These are phyloP conservation scores for Thalpophila matura DNA, from an alignment of 2,888 invertebrate species.

Conservation along the genomic window DNA sequence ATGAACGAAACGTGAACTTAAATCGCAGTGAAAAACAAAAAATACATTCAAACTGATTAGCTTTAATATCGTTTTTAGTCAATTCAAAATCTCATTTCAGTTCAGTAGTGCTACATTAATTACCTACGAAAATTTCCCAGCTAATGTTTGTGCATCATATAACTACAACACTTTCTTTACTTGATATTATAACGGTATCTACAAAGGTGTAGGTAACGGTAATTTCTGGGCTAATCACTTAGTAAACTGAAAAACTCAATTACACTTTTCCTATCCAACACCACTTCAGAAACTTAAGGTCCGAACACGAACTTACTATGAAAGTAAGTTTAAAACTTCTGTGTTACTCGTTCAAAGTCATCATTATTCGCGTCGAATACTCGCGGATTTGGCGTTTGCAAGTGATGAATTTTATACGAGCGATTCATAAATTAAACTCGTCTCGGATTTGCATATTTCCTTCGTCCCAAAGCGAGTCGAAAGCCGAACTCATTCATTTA, in stretches of 20 bases:
- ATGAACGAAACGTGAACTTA: no score
- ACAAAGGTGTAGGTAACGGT: no score
- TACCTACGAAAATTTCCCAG: no score
- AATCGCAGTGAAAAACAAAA: no score
- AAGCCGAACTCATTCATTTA: conserved; percentile 42
- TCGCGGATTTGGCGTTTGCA: conserved; percentile 48
- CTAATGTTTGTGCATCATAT: no score
- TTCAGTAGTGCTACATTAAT: no score
- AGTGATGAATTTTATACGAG: conserved; percentile 58
- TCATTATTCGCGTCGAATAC: conserved; percentile 46
- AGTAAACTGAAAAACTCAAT: conserved; percentile 29
- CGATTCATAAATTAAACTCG: conserved; percentile 55
- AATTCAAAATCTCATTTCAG: no score
- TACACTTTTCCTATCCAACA: conserved; percentile 8
- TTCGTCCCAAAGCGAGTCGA: conserved; percentile 41
- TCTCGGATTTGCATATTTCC: conserved; percentile 58
- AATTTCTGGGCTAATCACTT: conserved; percentile 11
- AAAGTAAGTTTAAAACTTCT: conserved; percentile 41
- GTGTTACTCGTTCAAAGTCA: conserved; percentile 35
- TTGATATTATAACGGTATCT: no score
- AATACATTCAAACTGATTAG: no score
- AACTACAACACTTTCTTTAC: no score
- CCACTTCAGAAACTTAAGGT: conserved; percentile 5
- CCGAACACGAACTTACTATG: neutral
- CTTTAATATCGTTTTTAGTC: no score